Conservation (phyloP, 2,113 vertebrate species). For the Myrmecobius fasciatus region DNA sequence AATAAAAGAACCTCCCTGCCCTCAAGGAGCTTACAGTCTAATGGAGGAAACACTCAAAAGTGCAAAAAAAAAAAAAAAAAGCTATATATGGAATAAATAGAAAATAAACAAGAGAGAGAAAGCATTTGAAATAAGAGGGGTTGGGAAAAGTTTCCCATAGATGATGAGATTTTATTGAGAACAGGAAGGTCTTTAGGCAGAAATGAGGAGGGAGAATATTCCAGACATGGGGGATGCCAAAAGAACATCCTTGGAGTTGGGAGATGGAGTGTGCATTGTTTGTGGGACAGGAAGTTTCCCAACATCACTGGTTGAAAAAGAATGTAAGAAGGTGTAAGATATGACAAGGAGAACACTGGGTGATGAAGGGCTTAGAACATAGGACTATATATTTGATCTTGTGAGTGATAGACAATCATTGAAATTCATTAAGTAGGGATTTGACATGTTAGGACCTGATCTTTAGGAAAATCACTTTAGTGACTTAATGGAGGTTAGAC, state of each 20-base stretch:
- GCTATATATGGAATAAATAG: too few relatives aligned
- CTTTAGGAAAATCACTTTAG: neutral
- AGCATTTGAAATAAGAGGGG: neutral
- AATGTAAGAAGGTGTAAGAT: neutral
- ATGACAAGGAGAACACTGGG: neutral
- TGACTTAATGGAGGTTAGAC: neutral
- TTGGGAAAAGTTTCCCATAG: neutral
- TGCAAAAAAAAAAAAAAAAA: too few relatives aligned
- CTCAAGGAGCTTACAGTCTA: too few relatives aligned
- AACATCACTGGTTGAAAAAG: neutral
- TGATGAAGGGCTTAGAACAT: neutral
- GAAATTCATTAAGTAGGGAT: neutral
- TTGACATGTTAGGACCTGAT: neutral
- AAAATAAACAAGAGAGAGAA: too few relatives aligned
- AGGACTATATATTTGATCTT: neutral
- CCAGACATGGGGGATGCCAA: neutral
- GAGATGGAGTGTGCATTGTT: neutral
- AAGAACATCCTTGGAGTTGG: neutral
- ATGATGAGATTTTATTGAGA: neutral
- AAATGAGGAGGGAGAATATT: neutral
- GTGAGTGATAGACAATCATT: neutral
- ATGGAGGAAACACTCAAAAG: too few relatives aligned
- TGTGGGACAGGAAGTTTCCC: neutral
- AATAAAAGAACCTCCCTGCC: too few relatives aligned
- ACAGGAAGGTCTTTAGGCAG: neutral